Percentiles rank a stretch among this genome's conserved stretches.
These are phyloP conservation scores for Silurus aristotelis DNA, from an alignment of 2,797 vertebrate species.

Conservation along the genomic window DNA sequence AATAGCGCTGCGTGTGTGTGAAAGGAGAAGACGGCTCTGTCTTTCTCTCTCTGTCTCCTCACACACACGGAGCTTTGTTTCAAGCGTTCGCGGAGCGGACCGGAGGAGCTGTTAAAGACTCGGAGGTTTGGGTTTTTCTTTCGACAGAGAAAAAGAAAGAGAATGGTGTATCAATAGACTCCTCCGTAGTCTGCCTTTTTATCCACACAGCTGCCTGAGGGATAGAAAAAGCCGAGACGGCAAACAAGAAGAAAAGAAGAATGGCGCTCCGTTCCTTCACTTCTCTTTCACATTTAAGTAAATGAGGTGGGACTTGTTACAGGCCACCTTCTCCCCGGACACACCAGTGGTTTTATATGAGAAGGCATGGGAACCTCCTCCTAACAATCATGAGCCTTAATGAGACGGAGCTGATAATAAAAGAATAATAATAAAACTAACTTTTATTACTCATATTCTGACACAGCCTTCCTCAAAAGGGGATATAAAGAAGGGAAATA, in stretches of 20 bases:
- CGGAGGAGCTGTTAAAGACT: constrained; percentile 46
- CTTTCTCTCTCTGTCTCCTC: background rate
- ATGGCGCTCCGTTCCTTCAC: constrained; percentile 61
- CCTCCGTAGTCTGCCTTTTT: constrained; percentile 42
- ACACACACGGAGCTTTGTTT: constrained; percentile 31
- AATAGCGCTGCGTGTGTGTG: constrained; percentile 12
- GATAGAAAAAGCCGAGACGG: constrained; percentile 53
- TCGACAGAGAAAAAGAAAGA: no score
- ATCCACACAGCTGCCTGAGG: constrained; percentile 33
- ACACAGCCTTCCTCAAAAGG: background rate
- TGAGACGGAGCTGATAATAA: background rate
- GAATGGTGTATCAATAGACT: constrained; percentile 22
- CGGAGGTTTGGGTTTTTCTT: constrained; percentile 13
- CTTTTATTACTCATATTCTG: background rate
- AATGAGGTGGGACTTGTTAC: constrained; percentile 70
- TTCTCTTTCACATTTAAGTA: constrained; percentile 61
- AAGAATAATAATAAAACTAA: no score
- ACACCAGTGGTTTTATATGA: constrained; percentile 54
- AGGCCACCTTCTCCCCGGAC: constrained; percentile 63
- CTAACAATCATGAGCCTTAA: constrained; percentile 56
- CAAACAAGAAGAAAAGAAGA: constrained; percentile 64
- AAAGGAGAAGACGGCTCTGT: constrained; percentile 1
- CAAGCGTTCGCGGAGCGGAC: background rate
- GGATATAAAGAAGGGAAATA: background rate
- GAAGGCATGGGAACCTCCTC: constrained; percentile 64